phyloP scores from a whole-genome alignment of 2,113 vertebrate species.

The Butorides virescens region DNA sequence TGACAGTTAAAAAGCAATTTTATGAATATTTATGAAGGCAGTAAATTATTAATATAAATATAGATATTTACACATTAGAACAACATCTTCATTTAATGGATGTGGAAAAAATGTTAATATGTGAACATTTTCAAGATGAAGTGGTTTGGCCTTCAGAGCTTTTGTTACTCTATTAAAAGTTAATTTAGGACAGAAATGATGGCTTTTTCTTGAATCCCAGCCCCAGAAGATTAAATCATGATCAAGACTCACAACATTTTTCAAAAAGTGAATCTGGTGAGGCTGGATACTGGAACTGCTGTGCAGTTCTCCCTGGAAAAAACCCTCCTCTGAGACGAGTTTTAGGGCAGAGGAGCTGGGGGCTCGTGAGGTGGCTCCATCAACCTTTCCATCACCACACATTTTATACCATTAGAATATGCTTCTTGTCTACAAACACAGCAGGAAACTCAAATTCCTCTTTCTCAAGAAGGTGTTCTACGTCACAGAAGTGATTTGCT shows the following conservation, averaged over 20 bases:
- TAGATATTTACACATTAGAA: slow-evolving; percentile 63
- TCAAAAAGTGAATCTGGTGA: neutral
- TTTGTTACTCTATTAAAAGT: slow-evolving; percentile 59
- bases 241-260: neutral
- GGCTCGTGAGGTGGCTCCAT: neutral
- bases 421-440: neutral
- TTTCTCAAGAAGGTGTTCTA: neutral
- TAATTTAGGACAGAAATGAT: slow-evolving; percentile 40
- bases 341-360: neutral
- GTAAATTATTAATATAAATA: slow-evolving; percentile 62
- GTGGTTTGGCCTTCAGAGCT: slow-evolving; percentile 32
- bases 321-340: neutral
- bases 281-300: neutral
- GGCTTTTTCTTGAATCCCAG: neutral
- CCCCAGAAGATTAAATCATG: slow-evolving; percentile 17
- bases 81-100: slow-evolving; percentile 48
- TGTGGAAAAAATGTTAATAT: slow-evolving; percentile 54
- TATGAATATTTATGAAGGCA: slow-evolving; percentile 59
- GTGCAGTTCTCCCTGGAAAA: neutral
- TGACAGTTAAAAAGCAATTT: slow-evolving; percentile 49
- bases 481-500: neutral
- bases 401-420: neutral
- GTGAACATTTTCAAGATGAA: slow-evolving; percentile 46
- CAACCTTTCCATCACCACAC: neutral
- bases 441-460: neutral